Evolutionary conservation across 2,113 vertebrate genomes (phyloP).

Genomic region (Cheirogaleus medius): DNA sequence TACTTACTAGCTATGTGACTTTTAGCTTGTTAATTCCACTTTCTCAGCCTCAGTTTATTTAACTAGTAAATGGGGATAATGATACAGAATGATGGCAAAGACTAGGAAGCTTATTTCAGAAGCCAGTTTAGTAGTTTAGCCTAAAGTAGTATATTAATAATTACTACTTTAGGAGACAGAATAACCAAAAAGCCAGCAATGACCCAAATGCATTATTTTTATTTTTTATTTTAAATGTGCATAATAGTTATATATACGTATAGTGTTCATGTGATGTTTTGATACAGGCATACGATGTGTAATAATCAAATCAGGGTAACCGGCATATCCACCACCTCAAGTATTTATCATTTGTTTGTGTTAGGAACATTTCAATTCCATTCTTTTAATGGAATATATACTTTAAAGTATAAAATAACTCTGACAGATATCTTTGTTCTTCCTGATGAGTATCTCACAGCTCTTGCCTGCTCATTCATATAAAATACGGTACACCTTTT

Average conservation of each 20-base stretch:
- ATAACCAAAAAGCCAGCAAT: neutral
- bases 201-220: too few relatives aligned
- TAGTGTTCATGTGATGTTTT: too few relatives aligned
- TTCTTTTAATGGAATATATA: too few relatives aligned
- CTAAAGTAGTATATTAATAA: neutral
- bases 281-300: too few relatives aligned
- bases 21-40: neutral
- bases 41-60: neutral
- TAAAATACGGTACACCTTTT: neutral
- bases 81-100: neutral
- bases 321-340: too few relatives aligned
- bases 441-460: neutral
- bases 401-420: neutral
- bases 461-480: neutral
- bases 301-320: too few relatives aligned
- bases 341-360: too few relatives aligned
- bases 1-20: neutral
- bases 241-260: too few relatives aligned
- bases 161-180: neutral
- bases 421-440: neutral
- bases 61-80: neutral
- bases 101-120: neutral
- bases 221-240: too few relatives aligned
- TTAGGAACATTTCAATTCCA: too few relatives aligned
- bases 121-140: neutral